Evolutionary conservation across 2,888 invertebrate species (phyloP).

Genomic region (Phengaris alcon): DNA sequence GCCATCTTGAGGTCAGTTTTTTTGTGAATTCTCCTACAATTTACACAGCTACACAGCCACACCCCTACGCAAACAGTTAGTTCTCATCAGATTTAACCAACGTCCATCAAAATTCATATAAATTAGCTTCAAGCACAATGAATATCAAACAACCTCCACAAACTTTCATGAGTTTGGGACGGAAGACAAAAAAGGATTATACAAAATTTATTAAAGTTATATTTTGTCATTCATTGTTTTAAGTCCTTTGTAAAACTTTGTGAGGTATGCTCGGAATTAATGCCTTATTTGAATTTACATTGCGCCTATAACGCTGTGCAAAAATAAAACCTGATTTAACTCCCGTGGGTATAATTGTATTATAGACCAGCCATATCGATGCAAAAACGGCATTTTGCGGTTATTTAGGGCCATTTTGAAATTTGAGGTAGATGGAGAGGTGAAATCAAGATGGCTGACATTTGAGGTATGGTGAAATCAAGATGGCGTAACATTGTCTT

Average conservation of each 20-base stretch:
- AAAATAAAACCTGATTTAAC: background rate
- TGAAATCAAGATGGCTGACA: no score
- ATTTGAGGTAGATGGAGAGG: no score
- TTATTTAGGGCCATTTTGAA: no score
- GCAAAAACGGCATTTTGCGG: no score
- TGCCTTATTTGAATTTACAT: constrained; percentile 14
- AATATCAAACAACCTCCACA: background rate
- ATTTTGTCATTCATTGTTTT: constrained; percentile 4
- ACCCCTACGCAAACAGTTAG: no score
- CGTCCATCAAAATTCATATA: background rate
- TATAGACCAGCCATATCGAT: no score
- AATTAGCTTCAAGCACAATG: background rate
- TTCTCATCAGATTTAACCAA: background rate
- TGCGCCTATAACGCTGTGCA: background rate
- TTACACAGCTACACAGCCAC: no score
- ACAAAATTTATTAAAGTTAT: constrained; percentile 28
- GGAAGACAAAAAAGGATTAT: constrained; percentile 9
- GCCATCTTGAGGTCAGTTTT: no score
- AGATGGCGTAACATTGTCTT: no score
- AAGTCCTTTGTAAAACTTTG: constrained; percentile 28
- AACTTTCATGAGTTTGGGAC: background rate
- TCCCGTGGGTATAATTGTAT: background rate
- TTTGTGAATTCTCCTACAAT: no score
- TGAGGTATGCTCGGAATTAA: constrained; percentile 16
- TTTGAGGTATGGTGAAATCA: no score